Evolutionary conservation across 2,888 invertebrate species (phyloP).

Genomic region (Apotomis turbidana): DNA sequence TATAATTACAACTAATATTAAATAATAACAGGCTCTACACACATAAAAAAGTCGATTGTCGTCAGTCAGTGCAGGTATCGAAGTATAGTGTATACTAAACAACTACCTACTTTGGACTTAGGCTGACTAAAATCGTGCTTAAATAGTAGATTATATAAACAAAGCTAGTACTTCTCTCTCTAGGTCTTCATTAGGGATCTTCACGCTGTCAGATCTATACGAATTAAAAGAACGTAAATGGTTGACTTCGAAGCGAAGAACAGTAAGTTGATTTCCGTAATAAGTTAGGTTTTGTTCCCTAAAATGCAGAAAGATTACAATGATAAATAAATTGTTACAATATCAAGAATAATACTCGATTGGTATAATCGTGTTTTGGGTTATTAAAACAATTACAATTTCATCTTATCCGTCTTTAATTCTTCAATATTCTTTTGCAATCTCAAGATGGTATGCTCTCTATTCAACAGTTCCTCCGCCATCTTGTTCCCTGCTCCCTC

Average conservation of each 20-base stretch:
- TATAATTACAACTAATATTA: no score
- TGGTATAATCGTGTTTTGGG: no score
- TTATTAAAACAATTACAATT: constrained; percentile 57
- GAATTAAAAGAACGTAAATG: constrained; percentile 70
- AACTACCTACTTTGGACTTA: neutral
- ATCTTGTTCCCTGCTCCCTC: constrained; percentile 66
- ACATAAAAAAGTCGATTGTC: no score
- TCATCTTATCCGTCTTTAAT: constrained; percentile 66
- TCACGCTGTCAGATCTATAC: constrained; percentile 56
- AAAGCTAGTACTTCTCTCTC: constrained; percentile 54
- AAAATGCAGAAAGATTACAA: constrained; percentile 15
- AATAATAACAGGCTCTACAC: no score
- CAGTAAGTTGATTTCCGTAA: constrained; percentile 69
- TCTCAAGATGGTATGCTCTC: constrained; percentile 68
- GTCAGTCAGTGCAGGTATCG: no score
- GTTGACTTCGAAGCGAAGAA: constrained; percentile 69
- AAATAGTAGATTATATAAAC: neutral
- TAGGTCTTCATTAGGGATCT: constrained; percentile 65
- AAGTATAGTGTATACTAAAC: neutral
- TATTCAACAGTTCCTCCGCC: constrained; percentile 67
- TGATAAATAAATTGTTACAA: constrained; percentile 1
- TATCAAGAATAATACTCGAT: no score
- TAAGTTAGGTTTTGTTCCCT: constrained; percentile 73
- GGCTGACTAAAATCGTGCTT: neutral
- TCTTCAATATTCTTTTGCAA: constrained; percentile 66